Conservation (phyloP, 23 tunicate species). For the Trididemnum miniatum region DNA sequence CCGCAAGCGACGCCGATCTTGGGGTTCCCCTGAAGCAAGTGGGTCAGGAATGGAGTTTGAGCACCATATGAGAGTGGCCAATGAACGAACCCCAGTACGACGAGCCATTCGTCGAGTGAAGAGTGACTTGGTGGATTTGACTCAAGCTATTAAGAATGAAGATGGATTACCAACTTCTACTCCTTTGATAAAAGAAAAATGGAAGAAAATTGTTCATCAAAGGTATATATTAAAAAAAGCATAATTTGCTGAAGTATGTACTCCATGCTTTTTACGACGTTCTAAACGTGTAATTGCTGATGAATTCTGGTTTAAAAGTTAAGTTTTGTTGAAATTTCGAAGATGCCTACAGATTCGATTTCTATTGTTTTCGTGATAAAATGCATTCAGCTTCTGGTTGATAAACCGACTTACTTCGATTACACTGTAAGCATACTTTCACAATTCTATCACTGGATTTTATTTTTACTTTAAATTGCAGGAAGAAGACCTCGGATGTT, state of each 20-base stretch:
- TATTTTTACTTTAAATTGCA: not conserved
- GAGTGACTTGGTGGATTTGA: constrained; percentile 38
- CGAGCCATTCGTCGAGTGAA: constrained; percentile 47
- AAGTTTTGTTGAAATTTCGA: too few species aligned
- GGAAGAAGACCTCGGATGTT: not conserved
- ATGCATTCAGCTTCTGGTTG: too few species aligned
- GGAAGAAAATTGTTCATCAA: constrained; percentile 20
- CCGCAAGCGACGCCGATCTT: constrained; percentile 57
- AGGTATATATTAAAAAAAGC: constrained; percentile 3
- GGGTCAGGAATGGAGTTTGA: not conserved
- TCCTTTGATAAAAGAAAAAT: constrained; percentile 47
- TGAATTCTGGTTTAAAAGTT: too few species aligned
- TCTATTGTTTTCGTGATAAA: too few species aligned
- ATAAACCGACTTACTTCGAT: too few species aligned
- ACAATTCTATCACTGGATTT: too few species aligned
- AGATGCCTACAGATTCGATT: too few species aligned
- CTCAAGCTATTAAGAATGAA: not conserved
- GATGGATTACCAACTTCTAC: constrained; percentile 46
- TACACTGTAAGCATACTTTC: too few species aligned
- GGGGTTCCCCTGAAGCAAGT: constrained; percentile 67
- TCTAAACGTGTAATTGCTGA: too few species aligned
- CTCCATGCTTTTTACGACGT: too few species aligned
- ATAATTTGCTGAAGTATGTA: too few species aligned
- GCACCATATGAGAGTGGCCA: constrained; percentile 2
- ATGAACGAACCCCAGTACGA: constrained; percentile 38